Evolutionary conservation across 2,797 vertebrate genomes (phyloP), one percentile per base, ranked within the genome.

Genomic region (Poeciliopsis turneri): DNA sequence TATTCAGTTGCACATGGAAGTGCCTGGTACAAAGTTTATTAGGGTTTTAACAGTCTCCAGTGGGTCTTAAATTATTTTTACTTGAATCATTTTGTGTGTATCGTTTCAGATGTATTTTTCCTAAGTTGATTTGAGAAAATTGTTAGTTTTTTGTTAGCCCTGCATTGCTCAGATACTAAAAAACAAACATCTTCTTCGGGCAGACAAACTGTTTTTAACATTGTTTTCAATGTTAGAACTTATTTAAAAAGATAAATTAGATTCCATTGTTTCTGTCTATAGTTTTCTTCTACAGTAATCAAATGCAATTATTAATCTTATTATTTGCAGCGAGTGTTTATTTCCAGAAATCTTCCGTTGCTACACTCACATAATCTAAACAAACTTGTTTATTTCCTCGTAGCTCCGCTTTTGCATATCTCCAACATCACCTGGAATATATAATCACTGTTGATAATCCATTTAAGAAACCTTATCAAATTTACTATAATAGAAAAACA

Each of bases 371-470:
- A 74, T 30, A 0, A 51, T 79, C 18, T n/a, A 1, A 69, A n/a
- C 20, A 57, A 83, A 51, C 79, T 79, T 70, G 64, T 41, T 68
- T 66, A 45, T 20, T 61, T 41, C 13, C 30, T 76, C 70, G 45
- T 47, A 41, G 74, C 7, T 33, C 45, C 18, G 7, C 16, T 69
- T 55, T 5, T 64, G 3, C 11, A 46, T 30, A 81, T 76, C 10
- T 43, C 36, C 39, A 53, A 41, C 61, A 80, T 82, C 72, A 51
- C 79, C 46, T n/a, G n/a, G 15, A 79, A 82, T 76, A 79, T 41
- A 49, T 45, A 9, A 80, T 77, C 66, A 76, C 78, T 59, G 45
- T 30, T 46, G 23, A 71, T 76, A 82, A 87, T 79, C 75, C 30
- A 75, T 30, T 71, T 47, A 5, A 13, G 43, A 71, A 16, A 23